Conservation (phyloP, 2,888 invertebrate species). For the Cotesia congregata region DNA sequence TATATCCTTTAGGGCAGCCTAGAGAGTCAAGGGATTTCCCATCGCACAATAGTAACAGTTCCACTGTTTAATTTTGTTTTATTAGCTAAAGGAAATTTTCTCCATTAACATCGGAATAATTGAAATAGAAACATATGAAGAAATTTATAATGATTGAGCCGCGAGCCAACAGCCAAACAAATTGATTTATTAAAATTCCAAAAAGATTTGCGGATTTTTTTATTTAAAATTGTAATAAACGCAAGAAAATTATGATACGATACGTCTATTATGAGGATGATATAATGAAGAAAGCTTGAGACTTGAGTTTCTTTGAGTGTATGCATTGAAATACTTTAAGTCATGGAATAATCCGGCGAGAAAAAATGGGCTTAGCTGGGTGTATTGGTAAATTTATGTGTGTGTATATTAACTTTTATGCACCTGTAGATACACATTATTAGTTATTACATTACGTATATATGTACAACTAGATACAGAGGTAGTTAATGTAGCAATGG, state of each 20-base stretch:
- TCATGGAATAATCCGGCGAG: not conserved
- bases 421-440: constrained; percentile 57
- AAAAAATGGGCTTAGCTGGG: constrained; percentile 44
- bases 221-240: not conserved
- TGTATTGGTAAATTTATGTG: constrained; percentile 18
- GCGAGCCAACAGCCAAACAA: no score
- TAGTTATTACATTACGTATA: constrained; percentile 66
- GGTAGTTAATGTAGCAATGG: constrained; percentile 67
- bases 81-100: no score
- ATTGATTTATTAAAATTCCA: not conserved
- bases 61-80: no score
- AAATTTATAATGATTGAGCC: no score
- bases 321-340: not conserved
- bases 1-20: no score
- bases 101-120: no score
- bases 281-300: not conserved
- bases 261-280: not conserved
- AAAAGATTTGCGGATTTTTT: not conserved
- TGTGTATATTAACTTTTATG: constrained; percentile 29
- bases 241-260: not conserved
- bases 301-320: not conserved
- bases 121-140: no score
- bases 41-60: no score
- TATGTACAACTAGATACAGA: constrained; percentile 58
- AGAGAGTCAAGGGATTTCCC: no score